Percentiles rank a stretch among this genome's conserved stretches.
Conservation (phyloP, 1,140 invertebrate genomes). For the Temnothorax nylanderi region DNA sequence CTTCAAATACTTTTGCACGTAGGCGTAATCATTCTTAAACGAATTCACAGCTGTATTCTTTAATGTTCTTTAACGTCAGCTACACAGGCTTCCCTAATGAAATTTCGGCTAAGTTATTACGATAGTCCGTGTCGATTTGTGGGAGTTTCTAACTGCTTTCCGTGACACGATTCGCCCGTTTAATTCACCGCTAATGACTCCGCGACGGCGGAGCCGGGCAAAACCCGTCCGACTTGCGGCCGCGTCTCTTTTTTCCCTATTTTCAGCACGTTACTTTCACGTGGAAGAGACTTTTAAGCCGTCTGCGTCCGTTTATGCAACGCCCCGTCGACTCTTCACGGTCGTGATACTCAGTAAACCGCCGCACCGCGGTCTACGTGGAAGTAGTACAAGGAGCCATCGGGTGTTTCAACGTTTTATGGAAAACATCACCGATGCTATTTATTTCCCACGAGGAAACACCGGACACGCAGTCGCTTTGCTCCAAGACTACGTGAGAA, state of each 20-base stretch:
- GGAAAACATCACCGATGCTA: constrained; percentile 18
- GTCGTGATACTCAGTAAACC: constrained; percentile 41
- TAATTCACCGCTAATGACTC: constrained; percentile 48
- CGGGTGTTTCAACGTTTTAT: constrained; percentile 14
- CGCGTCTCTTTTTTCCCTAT: constrained; percentile 44
- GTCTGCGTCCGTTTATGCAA: constrained; percentile 57
- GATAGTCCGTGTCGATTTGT: constrained; percentile 15
- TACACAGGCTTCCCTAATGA: background rate
- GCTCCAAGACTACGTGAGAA: constrained; percentile 4
- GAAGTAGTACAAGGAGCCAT: constrained; percentile 37
- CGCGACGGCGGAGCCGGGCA: background rate
- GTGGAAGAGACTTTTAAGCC: constrained; percentile 44
- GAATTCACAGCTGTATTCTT: background rate
- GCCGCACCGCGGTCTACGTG: background rate
- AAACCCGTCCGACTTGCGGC: constrained; percentile 32
- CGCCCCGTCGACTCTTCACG: constrained; percentile 34
- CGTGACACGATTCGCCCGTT: constrained; percentile 32
- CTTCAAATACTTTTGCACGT: background rate
- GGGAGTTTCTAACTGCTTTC: constrained; percentile 32
- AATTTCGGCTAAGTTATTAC: constrained; percentile 28
- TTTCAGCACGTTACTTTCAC: constrained; percentile 58
- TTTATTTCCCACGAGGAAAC: constrained; percentile 25
- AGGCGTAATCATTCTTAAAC: background rate
- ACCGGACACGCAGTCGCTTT: background rate
- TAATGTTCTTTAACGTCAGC: background rate